phyloP scores from a whole-genome alignment of 2,888 invertebrate species.

The Himalopsyche tibetana region DNA sequence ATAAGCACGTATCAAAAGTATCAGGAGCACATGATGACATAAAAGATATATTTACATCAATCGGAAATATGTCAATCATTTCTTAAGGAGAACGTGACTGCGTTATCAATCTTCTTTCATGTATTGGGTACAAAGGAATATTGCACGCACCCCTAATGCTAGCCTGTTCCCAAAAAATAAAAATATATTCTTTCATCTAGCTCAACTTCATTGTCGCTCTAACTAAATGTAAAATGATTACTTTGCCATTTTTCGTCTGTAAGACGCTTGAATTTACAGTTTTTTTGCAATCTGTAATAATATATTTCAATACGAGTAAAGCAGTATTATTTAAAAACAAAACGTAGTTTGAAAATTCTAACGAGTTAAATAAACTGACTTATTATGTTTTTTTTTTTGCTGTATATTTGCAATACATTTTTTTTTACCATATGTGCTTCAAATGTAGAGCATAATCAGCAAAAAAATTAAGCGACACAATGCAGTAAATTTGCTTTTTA shows the following conservation, averaged over 20 bases:
- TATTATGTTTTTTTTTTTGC: too few species aligned
- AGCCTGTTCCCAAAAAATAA: not conserved
- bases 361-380: too few species aligned
- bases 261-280: not conserved
- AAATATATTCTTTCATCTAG: conserved; percentile 1
- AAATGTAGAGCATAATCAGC: too few species aligned
- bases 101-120: conserved; percentile 22
- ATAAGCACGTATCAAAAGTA: conserved; percentile 4
- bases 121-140: conserved; percentile 4
- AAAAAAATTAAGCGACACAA: too few species aligned
- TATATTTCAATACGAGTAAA: too few species aligned
- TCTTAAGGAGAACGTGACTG: conserved; percentile 22
- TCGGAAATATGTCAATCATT: conserved; percentile 31
- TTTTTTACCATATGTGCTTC: too few species aligned
- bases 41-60: conserved; percentile 31
- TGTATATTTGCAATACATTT: too few species aligned
- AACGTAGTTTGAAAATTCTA: too few species aligned
- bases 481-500: too few species aligned
- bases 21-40: conserved; percentile 17
- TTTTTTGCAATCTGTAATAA: too few species aligned
- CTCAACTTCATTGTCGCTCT: not conserved
- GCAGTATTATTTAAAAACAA: too few species aligned
- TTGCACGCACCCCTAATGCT: conserved; percentile 4
- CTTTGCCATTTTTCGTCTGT: not conserved
- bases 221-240: not conserved